These are phyloP conservation scores for Ceratosolen fusciceps DNA, from an alignment of 1,140 invertebrate genomes.

Conservation along the genomic window DNA sequence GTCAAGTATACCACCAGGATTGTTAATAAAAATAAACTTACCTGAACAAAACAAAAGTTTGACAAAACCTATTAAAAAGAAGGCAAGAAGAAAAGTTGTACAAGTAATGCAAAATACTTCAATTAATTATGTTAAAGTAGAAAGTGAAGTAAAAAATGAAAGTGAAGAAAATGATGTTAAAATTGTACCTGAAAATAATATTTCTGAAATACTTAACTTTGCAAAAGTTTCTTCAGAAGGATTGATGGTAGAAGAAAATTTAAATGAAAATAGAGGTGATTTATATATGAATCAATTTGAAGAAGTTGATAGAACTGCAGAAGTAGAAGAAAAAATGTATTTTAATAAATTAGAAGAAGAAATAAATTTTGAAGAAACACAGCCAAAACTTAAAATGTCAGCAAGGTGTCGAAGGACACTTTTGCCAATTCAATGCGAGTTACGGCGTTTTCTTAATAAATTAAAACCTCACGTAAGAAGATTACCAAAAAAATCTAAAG, in stretches of 20 bases:
- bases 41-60: conserved; percentile 59
- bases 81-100: conserved; percentile 34
- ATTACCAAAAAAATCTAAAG: conserved; percentile 64
- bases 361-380: conserved; percentile 18
- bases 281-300: conserved; percentile 23
- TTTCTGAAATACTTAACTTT: conserved; percentile 1
- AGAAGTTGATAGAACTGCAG: conserved; percentile 34
- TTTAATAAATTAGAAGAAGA: conserved; percentile 48
- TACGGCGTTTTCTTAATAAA: conserved; percentile 62
- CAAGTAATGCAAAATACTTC: conserved; percentile 1
- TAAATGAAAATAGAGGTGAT: conserved; percentile 17
- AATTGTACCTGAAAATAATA: conserved; percentile 19
- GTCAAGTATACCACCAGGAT: conserved; percentile 67
- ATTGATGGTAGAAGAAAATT: conserved; percentile 7
- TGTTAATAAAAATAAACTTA: conserved; percentile 70
- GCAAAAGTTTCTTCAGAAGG: conserved; percentile 4
- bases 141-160: conserved; percentile 19
- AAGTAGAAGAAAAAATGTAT: conserved; percentile 49
- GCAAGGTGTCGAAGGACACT: conserved; percentile 58
- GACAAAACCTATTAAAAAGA: conserved; percentile 48
- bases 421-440: conserved; percentile 65
- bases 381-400: conserved; percentile 35
- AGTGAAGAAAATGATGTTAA: conserved; percentile 7
- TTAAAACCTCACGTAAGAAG: conserved; percentile 64
- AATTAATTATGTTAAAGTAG: neutral